Evolutionary conservation across 2,113 vertebrate genomes (phyloP).

Genomic region (Myanophis thanlyinensis): DNA sequence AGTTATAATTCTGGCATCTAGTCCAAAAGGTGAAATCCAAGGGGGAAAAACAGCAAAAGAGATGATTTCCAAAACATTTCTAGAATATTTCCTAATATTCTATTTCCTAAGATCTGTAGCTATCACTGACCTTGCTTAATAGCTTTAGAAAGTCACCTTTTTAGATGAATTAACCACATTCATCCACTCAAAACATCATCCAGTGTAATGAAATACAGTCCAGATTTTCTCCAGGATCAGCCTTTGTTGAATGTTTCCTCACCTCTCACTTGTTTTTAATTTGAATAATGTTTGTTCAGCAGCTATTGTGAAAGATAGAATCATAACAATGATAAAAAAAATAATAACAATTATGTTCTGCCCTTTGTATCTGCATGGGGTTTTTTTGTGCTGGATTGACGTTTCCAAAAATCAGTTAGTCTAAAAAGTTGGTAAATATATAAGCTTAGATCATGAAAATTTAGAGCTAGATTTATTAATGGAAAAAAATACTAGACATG

Average conservation of each 20-base stretch:
- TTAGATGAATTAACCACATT: conserved; percentile 46
- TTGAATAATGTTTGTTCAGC: conserved; percentile 4
- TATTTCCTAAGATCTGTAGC: conserved; percentile 2
- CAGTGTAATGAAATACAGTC: conserved; percentile 37
- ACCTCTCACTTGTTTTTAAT: conserved; percentile 17
- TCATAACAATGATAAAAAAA: not conserved
- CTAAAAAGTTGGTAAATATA: not conserved
- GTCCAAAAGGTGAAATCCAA: not conserved
- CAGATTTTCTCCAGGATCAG: conserved; percentile 25
- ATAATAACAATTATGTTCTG: not conserved
- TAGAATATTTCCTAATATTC: not conserved
- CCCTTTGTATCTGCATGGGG: not conserved
- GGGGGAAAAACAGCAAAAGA: conserved; percentile 6
- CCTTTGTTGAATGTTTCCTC: conserved; percentile 7
- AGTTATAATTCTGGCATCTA: not conserved
- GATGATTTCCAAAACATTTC: not conserved
- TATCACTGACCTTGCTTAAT: conserved; percentile 40
- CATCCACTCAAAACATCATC: conserved; percentile 50
- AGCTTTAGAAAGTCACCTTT: conserved; percentile 38
- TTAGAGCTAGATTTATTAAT: not conserved
- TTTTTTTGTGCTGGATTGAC: not conserved
- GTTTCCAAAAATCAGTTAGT: not conserved
- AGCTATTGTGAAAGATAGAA: conserved; percentile 9
- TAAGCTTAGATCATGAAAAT: not conserved
- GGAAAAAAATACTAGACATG: not conserved